Base-by-base conservation (phyloP, 2,113 vertebrate genomes). In the Halcyon senegalensis region DNA sequence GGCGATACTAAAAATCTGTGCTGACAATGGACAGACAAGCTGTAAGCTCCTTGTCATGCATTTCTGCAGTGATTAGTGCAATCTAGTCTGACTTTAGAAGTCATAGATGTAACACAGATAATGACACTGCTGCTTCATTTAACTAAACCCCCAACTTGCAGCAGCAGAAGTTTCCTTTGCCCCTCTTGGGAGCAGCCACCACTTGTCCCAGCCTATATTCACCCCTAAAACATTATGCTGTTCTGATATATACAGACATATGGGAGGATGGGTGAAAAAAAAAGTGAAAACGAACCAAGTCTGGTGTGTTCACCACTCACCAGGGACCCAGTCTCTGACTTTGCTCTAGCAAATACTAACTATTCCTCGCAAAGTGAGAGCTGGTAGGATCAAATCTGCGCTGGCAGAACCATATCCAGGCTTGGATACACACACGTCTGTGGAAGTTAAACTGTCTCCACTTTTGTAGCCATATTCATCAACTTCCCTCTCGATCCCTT, bases 281-380 rank as follows among this genome's bases (percentile, higher is more conserved):
- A 48, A 20, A 14, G 3, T n/a, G 46, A 35, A 37, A n/a, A 37
- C 18, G 8, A 59, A 58, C 20, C 0, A 1, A 73, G 6, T 5
- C 33, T 62, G 35, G 20, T 48, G 41, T 10, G 11, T 66, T 69
- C 31, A 62, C 11, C 37, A 9, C 11, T 83, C 41, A 77, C 4
- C 21, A 27, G 16, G 3, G 13, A 27, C 5, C 16, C 37, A 28
- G 27, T 31, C 2, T 12, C 46, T 48, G 16, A 25, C 16, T 46
- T 37, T 66, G 13, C 17, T 51, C 17, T 19, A 44, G 16, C 30
- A 20, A 60, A 35, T 16, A 56, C 55, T 77, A n/a, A 21, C 13
- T 59, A 21, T 21, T 68, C 24, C 13, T 73, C 31, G 16, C 9
- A 44, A 73, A 90, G 7, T 0, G 3, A 62, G 33, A 48, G 9